These are phyloP conservation scores for Oncopeltus fasciatus DNA, from an alignment of 1,140 invertebrate species.

Conservation along the genomic window DNA sequence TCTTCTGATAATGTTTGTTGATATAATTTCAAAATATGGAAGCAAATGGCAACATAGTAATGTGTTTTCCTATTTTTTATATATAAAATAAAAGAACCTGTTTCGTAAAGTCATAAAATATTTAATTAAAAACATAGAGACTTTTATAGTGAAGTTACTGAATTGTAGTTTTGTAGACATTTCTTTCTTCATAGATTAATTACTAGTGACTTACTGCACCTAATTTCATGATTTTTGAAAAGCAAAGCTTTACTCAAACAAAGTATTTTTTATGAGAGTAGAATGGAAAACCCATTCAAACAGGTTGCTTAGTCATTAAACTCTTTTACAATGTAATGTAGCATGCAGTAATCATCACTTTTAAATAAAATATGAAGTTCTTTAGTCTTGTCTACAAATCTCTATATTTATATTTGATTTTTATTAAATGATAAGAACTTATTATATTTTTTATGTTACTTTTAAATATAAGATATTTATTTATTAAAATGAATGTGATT, in stretches of 20 bases:
- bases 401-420: background rate
- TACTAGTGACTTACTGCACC: background rate
- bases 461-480: conserved; percentile 7
- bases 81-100: background rate
- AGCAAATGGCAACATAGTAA: background rate
- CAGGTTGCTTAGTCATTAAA: background rate
- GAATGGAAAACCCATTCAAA: background rate
- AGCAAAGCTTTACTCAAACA: background rate
- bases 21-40: background rate
- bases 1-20: background rate
- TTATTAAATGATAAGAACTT: background rate
- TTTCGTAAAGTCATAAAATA: background rate
- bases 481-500: conserved; percentile 7
- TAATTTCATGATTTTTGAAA: background rate
- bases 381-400: background rate
- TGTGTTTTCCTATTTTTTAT: conserved; percentile 4
- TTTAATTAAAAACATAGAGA: background rate
- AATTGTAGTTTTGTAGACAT: background rate
- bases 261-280: background rate
- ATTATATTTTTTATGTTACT: background rate
- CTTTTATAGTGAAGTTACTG: background rate
- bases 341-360: background rate
- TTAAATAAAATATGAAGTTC: background rate
- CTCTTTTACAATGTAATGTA: background rate
- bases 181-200: background rate